phyloP scores from a whole-genome alignment of 2,888 invertebrate genomes.

The Trichogramma dendrolimi region DNA sequence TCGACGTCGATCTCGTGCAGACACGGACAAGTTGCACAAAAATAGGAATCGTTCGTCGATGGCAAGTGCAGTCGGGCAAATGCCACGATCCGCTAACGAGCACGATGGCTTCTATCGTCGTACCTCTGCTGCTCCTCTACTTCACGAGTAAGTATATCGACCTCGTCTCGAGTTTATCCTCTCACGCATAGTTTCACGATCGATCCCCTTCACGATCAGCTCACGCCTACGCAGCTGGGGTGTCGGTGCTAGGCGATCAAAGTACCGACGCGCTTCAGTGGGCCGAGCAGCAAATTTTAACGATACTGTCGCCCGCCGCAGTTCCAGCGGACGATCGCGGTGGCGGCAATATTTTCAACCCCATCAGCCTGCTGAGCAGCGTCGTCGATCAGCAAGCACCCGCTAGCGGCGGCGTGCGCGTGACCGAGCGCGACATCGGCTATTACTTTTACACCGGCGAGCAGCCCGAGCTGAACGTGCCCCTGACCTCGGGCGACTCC shows the following conservation, averaged over 20 bases:
- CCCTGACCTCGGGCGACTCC: conserved; percentile 30
- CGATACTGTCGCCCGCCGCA: no score
- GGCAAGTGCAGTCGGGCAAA: no score
- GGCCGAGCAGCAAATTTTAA: conserved; percentile 6
- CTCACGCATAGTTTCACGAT: no score
- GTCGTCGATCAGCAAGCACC: not conserved
- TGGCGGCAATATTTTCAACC: not conserved
- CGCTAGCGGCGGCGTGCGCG: not conserved
- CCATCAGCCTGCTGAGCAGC: not conserved
- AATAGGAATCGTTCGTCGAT: no score
- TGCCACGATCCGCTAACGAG: not conserved
- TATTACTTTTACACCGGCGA: conserved; percentile 40
- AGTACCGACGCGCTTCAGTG: not conserved
- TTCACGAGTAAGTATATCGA: conserved; percentile 17
- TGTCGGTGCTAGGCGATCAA: no score
- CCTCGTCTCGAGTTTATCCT: no score
- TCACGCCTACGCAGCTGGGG: no score
- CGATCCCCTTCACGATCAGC: no score
- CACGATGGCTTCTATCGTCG: conserved; percentile 9
- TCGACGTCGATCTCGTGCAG: no score
- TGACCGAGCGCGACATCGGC: conserved; percentile 32
- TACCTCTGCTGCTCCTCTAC: conserved; percentile 6
- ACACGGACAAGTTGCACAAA: no score
- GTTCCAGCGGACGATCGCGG: not conserved
- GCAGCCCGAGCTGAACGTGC: conserved; percentile 32